Percentiles rank a stretch among this genome's conserved stretches.
These are phyloP conservation scores for Drosophila multiciliata DNA, from an alignment of 2,888 invertebrate species.

Conservation along the genomic window DNA sequence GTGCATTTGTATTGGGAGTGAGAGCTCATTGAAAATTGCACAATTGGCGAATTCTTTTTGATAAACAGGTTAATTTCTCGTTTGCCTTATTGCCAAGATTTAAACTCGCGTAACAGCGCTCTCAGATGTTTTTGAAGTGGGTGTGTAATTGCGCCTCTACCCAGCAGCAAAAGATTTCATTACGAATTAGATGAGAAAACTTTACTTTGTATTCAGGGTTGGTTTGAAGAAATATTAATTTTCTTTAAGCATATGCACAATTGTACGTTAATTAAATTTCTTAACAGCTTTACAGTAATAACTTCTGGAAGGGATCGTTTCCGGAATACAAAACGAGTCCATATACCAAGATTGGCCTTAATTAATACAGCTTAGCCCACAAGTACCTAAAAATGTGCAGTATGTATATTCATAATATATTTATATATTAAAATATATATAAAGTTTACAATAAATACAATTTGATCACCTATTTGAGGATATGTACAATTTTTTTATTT, in stretches of 20 bases:
- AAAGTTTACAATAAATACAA: too few relatives aligned
- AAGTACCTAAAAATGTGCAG: too few relatives aligned
- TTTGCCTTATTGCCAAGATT: conserved; percentile 31
- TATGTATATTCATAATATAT: too few relatives aligned
- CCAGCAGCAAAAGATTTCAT: not conserved
- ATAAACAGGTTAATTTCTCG: conserved; percentile 21
- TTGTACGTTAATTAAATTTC: not conserved
- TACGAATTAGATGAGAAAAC: not conserved
- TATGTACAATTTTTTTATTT: too few relatives aligned
- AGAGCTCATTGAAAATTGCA: not conserved
- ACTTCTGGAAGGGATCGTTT: not conserved
- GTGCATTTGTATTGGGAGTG: conserved; percentile 13
- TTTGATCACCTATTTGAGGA: too few relatives aligned
- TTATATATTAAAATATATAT: too few relatives aligned
- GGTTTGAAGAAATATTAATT: not conserved
- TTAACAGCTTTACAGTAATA: not conserved
- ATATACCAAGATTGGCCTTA: too few relatives aligned
- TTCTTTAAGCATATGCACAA: not conserved
- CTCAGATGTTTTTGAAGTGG: conserved; percentile 25
- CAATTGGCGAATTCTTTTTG: conserved; percentile 1
- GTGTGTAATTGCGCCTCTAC: not conserved
- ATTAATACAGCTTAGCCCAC: too few relatives aligned
- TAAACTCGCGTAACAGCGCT: conserved; percentile 25
- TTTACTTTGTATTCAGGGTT: not conserved
- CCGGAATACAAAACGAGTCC: too few relatives aligned